Conservation (phyloP, 2,113 vertebrate genomes). For the Actenoides lindsayi region DNA sequence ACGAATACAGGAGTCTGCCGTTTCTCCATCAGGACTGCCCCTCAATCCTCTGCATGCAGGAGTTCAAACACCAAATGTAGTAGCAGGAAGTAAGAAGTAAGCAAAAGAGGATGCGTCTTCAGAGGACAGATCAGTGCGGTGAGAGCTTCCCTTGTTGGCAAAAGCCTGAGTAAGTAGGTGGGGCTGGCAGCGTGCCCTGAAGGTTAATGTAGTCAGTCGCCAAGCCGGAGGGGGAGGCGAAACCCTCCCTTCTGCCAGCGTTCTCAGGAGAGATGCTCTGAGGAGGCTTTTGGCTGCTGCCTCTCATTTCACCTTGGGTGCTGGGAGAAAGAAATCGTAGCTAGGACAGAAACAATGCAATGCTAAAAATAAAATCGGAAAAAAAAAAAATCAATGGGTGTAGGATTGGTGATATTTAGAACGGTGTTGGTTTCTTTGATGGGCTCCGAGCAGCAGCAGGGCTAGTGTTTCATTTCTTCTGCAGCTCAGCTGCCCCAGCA, state of each 20-base stretch:
- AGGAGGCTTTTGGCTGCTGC: neutral
- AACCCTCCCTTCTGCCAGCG: neutral
- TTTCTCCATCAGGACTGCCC: neutral
- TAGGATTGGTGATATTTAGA: neutral
- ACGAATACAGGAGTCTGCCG: neutral
- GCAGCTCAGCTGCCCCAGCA: neutral
- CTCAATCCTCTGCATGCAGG: neutral
- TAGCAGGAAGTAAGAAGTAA: neutral
- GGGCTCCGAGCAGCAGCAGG: neutral
- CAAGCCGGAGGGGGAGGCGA: neutral
- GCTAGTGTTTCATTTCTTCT: neutral
- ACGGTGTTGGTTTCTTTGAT: fast-evolving
- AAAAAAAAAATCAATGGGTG: neutral
- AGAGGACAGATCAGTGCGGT: neutral
- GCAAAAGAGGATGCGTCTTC: neutral
- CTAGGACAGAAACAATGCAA: neutral
- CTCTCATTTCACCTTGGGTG: neutral
- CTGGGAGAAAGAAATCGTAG: neutral
- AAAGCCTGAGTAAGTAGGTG: constrained; percentile 54
- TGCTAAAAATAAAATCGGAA: neutral
- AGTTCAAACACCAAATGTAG: neutral
- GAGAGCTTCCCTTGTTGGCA: constrained; percentile 17
- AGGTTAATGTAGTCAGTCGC: constrained; percentile 12
- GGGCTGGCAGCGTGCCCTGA: neutral
- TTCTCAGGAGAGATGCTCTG: neutral